Base-by-base conservation (phyloP, 2,797 vertebrate genomes). In the Scomberomorus guttatus region DNA sequence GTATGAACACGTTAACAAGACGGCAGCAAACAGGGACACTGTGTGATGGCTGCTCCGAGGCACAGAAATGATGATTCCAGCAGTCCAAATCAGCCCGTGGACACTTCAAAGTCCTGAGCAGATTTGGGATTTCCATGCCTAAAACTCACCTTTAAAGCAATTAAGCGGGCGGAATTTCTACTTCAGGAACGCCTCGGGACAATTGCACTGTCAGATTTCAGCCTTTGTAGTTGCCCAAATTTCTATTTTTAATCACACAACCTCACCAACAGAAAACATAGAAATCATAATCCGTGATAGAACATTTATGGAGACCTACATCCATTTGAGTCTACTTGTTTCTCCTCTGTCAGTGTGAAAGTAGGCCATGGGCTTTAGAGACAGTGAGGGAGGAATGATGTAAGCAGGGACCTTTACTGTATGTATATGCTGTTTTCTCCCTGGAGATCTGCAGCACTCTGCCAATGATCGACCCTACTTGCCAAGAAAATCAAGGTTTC, bases 341-440 rank as follows among this genome's bases (percentile, higher is more conserved):
- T 85, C 78, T 80, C 69, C 17, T 79, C 68, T 73, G 72, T 81
- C 80, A 54, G 72, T 66, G 72, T 74, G 77, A 90, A 92, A 91
- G 75, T 91, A 90, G 90, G 87, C 81, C 89, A 84, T 13, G 13
- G 74, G 71, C 79, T 87, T 83, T 57, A 73, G 83, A 89, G 89
- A 82, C 79, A 67, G 71, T 69, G 75, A 83, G 77, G 87, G 67
- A 78, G 79, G 80, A 64, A 59, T 93, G 87, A 93, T 89, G 89
- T 87, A 92, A 90, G 84, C 82, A 59, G 86, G 69, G 83, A 93
- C 81, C 79, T 84, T 82, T 81, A 87, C 74, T 50, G 18, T 50
- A 50, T 50, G 67, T 90, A 75, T 84, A 69, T 77, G 77, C 80
- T 87, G 61, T 89, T 85, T 90, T 77, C 74, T 81, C 88, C 79